These are phyloP conservation scores for Neotoxoptera formosana DNA, from an alignment of 1,140 invertebrate genomes.

Conservation along the genomic window DNA sequence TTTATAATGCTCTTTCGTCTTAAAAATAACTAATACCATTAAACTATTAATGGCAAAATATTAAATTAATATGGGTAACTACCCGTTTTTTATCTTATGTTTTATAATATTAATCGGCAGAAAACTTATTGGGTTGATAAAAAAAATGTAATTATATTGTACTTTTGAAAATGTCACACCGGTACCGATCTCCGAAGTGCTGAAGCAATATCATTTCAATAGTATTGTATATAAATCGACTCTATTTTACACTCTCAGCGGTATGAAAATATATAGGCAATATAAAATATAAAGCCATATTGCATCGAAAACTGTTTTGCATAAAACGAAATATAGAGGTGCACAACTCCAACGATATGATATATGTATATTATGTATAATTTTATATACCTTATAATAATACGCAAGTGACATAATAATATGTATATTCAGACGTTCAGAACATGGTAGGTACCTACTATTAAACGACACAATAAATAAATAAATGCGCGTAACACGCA, in stretches of 20 bases:
- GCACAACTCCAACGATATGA: background rate
- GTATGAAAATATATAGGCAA: background rate
- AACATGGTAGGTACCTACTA: background rate
- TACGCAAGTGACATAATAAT: background rate
- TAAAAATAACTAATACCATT: background rate
- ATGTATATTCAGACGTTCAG: no score
- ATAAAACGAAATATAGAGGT: background rate
- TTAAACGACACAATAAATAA: background rate
- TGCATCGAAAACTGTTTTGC: background rate
- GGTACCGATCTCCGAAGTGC: background rate
- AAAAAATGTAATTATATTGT: background rate
- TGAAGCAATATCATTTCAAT: background rate
- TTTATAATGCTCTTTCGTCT: background rate
- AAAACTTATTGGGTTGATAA: background rate
- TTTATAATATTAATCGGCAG: background rate
- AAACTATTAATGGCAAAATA: constrained; percentile 2
- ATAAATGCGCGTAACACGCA: background rate
- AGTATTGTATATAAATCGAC: background rate
- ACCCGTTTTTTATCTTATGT: background rate
- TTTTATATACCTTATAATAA: background rate
- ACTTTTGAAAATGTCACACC: no score
- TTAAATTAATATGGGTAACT: background rate
- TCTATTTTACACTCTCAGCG: background rate
- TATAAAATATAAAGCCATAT: background rate
- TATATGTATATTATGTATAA: background rate